Evolutionary conservation across 2,113 vertebrate species (phyloP).

Genomic region (Microcebus murinus): DNA sequence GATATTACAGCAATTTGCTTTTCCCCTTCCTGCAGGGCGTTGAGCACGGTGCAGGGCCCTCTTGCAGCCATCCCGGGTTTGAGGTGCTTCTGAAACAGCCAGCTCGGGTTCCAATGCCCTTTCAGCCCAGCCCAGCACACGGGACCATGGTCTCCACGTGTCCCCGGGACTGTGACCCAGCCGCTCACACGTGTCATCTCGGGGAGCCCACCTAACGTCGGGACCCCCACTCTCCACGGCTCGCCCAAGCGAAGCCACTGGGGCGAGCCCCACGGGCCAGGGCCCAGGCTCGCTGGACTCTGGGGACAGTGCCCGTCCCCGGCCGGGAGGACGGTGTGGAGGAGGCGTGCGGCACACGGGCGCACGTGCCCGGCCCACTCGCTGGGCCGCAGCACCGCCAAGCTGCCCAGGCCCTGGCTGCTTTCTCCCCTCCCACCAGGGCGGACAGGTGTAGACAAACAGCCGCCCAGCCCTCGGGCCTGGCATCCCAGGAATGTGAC

Average conservation of each 20-base stretch:
- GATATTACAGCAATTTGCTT: background rate
- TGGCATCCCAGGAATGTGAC: conserved; percentile 86
- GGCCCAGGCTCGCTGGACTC: background rate
- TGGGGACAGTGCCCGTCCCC: background rate
- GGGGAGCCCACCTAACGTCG: accelerated
- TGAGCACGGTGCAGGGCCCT: background rate
- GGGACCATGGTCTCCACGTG: accelerated
- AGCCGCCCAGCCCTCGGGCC: background rate
- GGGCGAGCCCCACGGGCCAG: background rate
- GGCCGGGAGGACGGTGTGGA: background rate
- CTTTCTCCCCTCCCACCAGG: background rate
- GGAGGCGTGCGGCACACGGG: accelerated
- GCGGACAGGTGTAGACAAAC: background rate
- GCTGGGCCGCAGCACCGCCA: accelerated
- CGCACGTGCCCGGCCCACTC: background rate
- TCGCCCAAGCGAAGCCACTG: background rate
- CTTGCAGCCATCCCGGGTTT: background rate
- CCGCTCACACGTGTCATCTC: background rate
- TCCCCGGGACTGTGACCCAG: background rate
- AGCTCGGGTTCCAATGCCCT: accelerated
- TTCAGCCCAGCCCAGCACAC: background rate
- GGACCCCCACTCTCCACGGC: background rate
- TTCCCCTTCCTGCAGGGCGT: background rate
- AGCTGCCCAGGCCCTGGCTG: background rate
- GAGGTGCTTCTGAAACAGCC: background rate